A percentile compares a stretch with the other conserved stretches of the same genome.
These are phyloP conservation scores for Progne subis DNA, from an alignment of 2,113 vertebrate species.

Conservation along the genomic window DNA sequence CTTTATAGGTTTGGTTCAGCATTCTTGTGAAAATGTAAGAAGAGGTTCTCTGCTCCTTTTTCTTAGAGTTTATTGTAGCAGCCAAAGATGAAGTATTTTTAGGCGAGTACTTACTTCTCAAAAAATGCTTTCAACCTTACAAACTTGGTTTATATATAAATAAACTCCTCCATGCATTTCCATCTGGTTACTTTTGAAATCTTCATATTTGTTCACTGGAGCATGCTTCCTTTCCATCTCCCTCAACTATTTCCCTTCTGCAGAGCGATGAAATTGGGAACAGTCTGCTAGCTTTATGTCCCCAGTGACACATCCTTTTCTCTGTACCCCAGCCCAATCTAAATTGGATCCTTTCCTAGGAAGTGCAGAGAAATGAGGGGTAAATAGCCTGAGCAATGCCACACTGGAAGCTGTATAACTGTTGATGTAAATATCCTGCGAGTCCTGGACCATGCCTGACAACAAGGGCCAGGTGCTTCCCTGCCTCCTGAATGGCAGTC, in stretches of 20 bases:
- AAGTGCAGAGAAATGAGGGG: not conserved
- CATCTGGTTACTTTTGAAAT: conserved; percentile 37
- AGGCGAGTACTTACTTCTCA: not conserved
- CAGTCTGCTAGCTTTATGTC: not conserved
- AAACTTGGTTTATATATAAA: conserved; percentile 16
- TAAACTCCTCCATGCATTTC: not conserved
- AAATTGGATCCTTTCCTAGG: not conserved
- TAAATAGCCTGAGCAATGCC: not conserved
- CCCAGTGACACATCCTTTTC: not conserved
- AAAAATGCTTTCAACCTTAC: conserved; percentile 5
- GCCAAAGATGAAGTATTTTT: conserved; percentile 8
- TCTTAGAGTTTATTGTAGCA: not conserved
- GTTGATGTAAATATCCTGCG: not conserved
- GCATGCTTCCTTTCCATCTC: not conserved
- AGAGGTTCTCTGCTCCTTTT: not conserved
- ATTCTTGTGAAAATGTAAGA: not conserved
- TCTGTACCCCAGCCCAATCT: not conserved
- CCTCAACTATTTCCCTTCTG: not conserved
- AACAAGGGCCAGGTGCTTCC: not conserved
- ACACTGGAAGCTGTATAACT: not conserved
- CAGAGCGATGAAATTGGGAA: not conserved
- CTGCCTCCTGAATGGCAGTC: not conserved
- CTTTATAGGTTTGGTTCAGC: not conserved
- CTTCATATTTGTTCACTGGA: not conserved
- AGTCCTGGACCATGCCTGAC: not conserved